phyloP scores from a whole-genome alignment of 2,888 invertebrate species.

The Phrixothrix hirtus region DNA sequence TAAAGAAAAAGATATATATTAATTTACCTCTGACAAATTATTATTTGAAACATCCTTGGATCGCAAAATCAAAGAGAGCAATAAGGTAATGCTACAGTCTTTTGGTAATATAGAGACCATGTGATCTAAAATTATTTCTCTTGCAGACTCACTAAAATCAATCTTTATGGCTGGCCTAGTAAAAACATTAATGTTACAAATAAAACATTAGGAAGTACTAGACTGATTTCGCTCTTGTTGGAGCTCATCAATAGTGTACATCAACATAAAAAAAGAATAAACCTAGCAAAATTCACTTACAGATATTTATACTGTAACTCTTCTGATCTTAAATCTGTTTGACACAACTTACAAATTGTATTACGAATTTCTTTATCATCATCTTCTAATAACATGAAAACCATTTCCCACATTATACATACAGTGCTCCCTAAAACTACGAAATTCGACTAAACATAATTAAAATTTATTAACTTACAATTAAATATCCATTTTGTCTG shows the following conservation, averaged over 20 bases:
- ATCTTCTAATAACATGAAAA: slow-evolving; percentile 61
- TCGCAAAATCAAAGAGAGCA: slow-evolving; percentile 46
- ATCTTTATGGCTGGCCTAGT: slow-evolving; percentile 11
- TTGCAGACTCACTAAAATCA: slow-evolving; percentile 32
- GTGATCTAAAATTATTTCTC: slow-evolving; percentile 44
- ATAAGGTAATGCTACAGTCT: slow-evolving; percentile 41
- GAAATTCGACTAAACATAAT: too few species aligned
- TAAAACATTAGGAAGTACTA: background rate
- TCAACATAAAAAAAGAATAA: too few species aligned
- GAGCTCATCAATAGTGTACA: too few species aligned
- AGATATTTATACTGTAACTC: slow-evolving; percentile 1
- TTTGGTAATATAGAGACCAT: slow-evolving; percentile 37
- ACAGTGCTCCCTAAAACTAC: slow-evolving; percentile 19
- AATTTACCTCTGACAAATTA: slow-evolving; percentile 40
- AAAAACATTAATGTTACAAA: slow-evolving; percentile 1
- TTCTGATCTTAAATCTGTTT: background rate
- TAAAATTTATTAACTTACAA: slow-evolving; percentile 1
- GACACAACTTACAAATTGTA: slow-evolving; percentile 39
- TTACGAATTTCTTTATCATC: slow-evolving; percentile 57
- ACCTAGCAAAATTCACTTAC: slow-evolving; percentile 15
- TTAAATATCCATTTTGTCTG: slow-evolving; percentile 47
- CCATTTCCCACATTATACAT: slow-evolving; percentile 52
- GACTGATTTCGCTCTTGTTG: background rate
- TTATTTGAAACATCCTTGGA: slow-evolving; percentile 35
- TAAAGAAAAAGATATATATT: slow-evolving; percentile 7